Conservation (phyloP, 2,113 vertebrate species). For the Meriones unguiculatus region DNA sequence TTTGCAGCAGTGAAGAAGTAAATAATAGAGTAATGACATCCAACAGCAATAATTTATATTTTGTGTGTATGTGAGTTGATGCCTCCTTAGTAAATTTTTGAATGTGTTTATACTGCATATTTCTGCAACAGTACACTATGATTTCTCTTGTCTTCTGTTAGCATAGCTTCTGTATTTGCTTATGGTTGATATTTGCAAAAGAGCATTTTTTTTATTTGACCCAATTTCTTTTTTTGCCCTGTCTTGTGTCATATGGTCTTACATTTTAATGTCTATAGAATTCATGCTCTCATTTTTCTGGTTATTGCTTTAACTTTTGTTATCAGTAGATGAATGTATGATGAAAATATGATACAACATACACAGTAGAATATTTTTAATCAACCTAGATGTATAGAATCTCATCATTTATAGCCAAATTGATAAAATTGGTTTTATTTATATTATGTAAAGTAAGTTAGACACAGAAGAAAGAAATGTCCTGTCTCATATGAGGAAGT, state of each 20-base stretch:
- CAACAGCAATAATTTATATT: conserved; percentile 72
- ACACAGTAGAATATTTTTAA: not conserved
- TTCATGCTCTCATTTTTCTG: not conserved
- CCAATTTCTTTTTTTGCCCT: not conserved
- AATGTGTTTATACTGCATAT: conserved; percentile 65
- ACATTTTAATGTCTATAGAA: not conserved
- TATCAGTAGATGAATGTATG: not conserved
- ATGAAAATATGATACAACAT: not conserved
- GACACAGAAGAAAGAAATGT: not conserved
- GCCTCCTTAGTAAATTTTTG: conserved; percentile 63
- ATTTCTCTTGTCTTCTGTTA: conserved; percentile 48
- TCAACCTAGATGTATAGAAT: not conserved
- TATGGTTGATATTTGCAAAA: conserved; percentile 75
- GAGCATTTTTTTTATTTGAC: conserved; percentile 71
- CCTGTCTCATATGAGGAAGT: not conserved
- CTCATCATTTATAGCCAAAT: not conserved
- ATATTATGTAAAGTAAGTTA: not conserved
- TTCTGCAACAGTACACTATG: conserved; percentile 63
- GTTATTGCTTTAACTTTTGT: not conserved
- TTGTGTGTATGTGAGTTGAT: conserved; percentile 38
- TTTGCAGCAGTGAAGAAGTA: not conserved
- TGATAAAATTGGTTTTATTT: not conserved
- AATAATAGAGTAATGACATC: conserved; percentile 36
- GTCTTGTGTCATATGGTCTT: not conserved
- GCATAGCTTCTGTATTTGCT: conserved; percentile 76